Percentiles rank a stretch among this genome's conserved stretches.
phyloP scores from a whole-genome alignment of 2,113 vertebrate genomes.

The Elgaria multicarinata region DNA sequence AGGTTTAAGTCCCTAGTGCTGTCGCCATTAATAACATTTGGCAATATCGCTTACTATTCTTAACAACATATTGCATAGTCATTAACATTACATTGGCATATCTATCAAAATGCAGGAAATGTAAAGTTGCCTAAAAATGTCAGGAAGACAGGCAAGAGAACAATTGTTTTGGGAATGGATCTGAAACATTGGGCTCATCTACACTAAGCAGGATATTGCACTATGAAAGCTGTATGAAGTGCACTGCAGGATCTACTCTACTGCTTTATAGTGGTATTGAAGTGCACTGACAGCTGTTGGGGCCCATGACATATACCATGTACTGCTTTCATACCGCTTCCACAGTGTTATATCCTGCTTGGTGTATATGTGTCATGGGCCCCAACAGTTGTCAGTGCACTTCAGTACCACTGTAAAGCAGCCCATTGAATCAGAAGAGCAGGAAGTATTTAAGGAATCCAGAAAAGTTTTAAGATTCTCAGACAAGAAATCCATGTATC shows the following conservation, averaged over 20 bases:
- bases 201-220: too few species aligned
- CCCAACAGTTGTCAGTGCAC: too few species aligned
- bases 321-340: too few species aligned
- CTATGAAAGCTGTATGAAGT: too few species aligned
- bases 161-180: slow-evolving; percentile 13
- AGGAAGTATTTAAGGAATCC: slow-evolving; percentile 30
- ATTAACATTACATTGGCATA: background rate
- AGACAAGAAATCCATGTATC: background rate
- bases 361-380: too few species aligned
- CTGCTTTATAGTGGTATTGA: too few species aligned
- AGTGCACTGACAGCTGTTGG: too few species aligned
- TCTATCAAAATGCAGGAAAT: slow-evolving; percentile 30
- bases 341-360: too few species aligned
- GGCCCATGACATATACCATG: too few species aligned
- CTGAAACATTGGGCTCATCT: too few species aligned
- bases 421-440: slow-evolving; percentile 1
- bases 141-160: slow-evolving; percentile 27
- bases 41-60: background rate
- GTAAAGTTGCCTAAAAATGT: slow-evolving; percentile 21
- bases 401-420: too few species aligned
- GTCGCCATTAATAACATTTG: background rate
- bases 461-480: slow-evolving; percentile 38
- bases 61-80: background rate
- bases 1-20: background rate
- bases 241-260: too few species aligned